phyloP scores from a whole-genome alignment of 2,888 invertebrate species.

The Lepidonotus clava region DNA sequence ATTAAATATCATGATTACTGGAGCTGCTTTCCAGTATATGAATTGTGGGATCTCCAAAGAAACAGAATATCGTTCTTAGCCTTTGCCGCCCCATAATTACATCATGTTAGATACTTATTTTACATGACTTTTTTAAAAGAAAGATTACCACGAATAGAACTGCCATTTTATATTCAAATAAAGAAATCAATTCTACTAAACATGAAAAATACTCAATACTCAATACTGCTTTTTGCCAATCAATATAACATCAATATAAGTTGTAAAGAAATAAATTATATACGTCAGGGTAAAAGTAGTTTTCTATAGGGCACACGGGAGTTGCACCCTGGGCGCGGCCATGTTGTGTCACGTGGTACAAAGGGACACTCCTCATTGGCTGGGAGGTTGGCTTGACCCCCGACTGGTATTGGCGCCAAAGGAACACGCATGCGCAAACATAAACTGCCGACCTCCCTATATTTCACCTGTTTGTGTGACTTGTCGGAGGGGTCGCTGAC shows the following conservation, averaged over 20 bases:
- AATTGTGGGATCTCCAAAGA: no score
- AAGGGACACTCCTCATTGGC: no score
- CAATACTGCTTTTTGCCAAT: no score
- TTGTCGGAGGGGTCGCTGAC: background rate
- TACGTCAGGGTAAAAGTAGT: background rate
- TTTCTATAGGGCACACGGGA: background rate
- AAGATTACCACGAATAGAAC: background rate
- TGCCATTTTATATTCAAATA: background rate
- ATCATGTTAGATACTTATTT: background rate
- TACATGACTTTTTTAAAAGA: background rate
- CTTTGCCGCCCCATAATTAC: background rate
- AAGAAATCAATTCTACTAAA: no score
- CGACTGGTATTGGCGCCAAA: background rate
- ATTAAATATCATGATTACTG: no score
- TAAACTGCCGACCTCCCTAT: slow-evolving; percentile 87
- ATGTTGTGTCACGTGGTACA: no score
- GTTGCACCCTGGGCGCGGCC: no score
- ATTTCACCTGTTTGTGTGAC: slow-evolving; percentile 56
- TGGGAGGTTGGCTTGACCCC: no score
- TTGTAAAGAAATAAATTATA: background rate
- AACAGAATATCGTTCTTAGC: background rate
- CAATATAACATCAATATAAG: no score
- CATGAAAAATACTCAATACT: no score
- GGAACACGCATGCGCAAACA: slow-evolving; percentile 43
- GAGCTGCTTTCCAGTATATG: no score